Base-by-base conservation (phyloP, 2,797 vertebrate genomes). In the Heliangelus exortis region DNA sequence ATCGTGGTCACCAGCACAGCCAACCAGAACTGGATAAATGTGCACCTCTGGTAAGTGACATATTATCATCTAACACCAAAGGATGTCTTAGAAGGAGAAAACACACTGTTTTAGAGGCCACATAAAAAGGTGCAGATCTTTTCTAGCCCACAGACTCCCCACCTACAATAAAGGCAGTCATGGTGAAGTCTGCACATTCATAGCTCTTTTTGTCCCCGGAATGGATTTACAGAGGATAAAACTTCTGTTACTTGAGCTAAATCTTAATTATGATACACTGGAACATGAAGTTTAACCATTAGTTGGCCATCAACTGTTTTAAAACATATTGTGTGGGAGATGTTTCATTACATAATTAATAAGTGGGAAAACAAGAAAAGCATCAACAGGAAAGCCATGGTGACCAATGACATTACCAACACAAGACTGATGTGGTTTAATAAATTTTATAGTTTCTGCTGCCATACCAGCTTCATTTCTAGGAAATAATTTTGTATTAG, bases 241-340 rank as follows among this genome's bases (percentile, higher is more conserved):
- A 79, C 4, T 41, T 72, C 23, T 20, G 26, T 13, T 62, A 6
- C 18, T 55, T 51, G 47, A 26, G 53, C 26, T 81, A 58, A 66
- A 73, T 16, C 15, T 82, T 50, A 57, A 36, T 65, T 45, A 50
- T 22, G 5, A 57, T 15, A 28, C 12, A 53, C 36, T 77, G 45
- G 25, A 75, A n/a, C 9, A 15, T 5, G 13, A 86, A 48, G 6
- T 15, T 74, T 47, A 53, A 67, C 20, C 0, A 1, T 48, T 45
- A 26, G 12, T 12, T 0, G 2, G 15, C 18, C 51, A 45, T 4
- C 58, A 73, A 7, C 13, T 50, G 55, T 36, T 28, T 85, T 68
- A 54, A 20, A 74, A 28, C 31, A 62, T 41, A 55, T 3, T 4
- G 8, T 0, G 0, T 12, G 45, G 22, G n/a, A 87, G 18, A 61